Conservation (phyloP, 2,888 invertebrate species). For the Malthinus flaveolus region DNA sequence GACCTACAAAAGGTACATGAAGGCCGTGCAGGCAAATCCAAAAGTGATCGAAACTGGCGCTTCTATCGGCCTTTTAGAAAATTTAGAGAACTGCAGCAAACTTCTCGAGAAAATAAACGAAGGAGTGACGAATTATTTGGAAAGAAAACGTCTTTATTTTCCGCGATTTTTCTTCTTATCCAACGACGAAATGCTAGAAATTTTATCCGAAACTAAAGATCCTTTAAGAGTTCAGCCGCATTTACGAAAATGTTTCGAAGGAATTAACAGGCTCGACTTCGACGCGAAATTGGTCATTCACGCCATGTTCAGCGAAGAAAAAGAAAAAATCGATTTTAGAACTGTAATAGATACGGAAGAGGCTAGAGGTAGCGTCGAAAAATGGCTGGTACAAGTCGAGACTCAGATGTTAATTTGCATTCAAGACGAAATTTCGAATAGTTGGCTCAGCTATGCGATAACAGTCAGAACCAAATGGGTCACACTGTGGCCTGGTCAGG, state of each 20-base stretch:
- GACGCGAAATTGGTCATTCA: conserved; percentile 72
- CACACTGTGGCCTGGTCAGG: conserved; percentile 79
- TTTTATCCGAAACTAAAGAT: conserved; percentile 87
- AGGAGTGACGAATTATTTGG: conserved; percentile 80
- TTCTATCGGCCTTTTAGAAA: conserved; percentile 68
- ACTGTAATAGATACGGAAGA: conserved; percentile 68
- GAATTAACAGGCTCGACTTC: conserved; percentile 75
- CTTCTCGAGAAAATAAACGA: conserved; percentile 80
- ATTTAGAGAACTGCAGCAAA: conserved; percentile 67
- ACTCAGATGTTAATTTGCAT: conserved; percentile 77
- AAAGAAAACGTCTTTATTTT: conserved; percentile 82
- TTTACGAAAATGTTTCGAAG: conserved; percentile 87
- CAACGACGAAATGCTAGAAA: conserved; percentile 88
- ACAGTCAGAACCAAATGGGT: conserved; percentile 71
- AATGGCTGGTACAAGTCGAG: conserved; percentile 84
- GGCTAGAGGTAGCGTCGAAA: conserved; percentile 81
- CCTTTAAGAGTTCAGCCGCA: conserved; percentile 83
- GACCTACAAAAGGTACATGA: conserved; percentile 70
- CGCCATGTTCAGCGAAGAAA: conserved; percentile 77
- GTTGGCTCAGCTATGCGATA: conserved; percentile 66
- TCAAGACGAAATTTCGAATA: conserved; percentile 67
- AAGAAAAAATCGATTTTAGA: conserved; percentile 69
- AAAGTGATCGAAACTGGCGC: conserved; percentile 69
- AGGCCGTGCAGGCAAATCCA: conserved; percentile 63
- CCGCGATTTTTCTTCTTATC: conserved; percentile 89